These are phyloP conservation scores for Panagrolaimus sp. DNA, from an alignment of 1,140 invertebrate species.

Conservation along the genomic window DNA sequence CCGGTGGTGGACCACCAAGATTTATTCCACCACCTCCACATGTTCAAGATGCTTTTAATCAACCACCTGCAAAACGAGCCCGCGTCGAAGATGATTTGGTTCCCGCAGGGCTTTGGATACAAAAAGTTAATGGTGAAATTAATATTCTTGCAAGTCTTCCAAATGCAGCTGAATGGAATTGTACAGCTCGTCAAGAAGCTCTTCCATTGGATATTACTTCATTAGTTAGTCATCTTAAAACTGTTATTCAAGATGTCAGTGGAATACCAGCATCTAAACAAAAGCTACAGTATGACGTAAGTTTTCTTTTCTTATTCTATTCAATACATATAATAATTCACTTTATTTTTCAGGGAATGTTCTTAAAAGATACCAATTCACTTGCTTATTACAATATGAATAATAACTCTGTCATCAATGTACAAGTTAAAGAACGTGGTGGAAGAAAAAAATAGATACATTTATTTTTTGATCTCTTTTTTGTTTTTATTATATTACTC, in stretches of 20 bases:
- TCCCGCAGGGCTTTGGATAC: slow-evolving; percentile 76
- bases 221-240: slow-evolving; percentile 66
- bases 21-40: slow-evolving; percentile 23
- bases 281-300: slow-evolving; percentile 82
- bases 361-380: slow-evolving; percentile 92
- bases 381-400: slow-evolving; percentile 91
- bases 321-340: slow-evolving; percentile 8
- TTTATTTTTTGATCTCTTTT: slow-evolving; percentile 5
- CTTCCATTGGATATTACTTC: slow-evolving; percentile 75
- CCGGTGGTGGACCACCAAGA: slow-evolving; percentile 33
- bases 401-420: slow-evolving; percentile 73
- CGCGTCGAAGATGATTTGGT: slow-evolving; percentile 86
- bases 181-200: slow-evolving; percentile 81
- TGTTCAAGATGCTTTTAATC: slow-evolving; percentile 65
- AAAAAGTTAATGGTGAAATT: slow-evolving; percentile 64
- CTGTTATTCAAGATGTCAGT: slow-evolving; percentile 77
- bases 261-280: slow-evolving; percentile 94
- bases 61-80: slow-evolving; percentile 77
- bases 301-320: slow-evolving; percentile 36
- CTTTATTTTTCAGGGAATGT: slow-evolving; percentile 73
- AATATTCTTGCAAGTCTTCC: slow-evolving; percentile 29
- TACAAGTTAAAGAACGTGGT: slow-evolving; percentile 92
- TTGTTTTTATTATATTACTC: not conserved
- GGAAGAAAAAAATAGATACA: slow-evolving; percentile 83
- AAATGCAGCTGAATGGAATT: slow-evolving; percentile 75